Conservation (phyloP, 2,888 invertebrate species). For the Eilema griseolum region DNA sequence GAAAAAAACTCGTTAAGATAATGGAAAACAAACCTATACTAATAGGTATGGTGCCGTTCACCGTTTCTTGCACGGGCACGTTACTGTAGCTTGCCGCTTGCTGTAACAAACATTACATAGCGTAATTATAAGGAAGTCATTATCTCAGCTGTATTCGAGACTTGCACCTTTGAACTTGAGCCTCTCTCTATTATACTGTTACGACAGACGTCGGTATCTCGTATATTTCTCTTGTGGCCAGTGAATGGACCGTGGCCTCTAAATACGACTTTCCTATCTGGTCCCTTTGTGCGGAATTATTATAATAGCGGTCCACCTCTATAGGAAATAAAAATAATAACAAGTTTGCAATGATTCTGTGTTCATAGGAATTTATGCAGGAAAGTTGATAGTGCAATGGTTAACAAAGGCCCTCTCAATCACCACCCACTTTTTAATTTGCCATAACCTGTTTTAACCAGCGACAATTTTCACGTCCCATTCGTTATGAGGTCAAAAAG, state of each 20-base stretch:
- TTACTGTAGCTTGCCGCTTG: slow-evolving; percentile 70
- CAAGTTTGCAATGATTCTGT: slow-evolving; percentile 19
- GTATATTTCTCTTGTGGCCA: slow-evolving; percentile 24
- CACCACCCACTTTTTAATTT: too few relatives aligned
- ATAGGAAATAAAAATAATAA: slow-evolving; percentile 39
- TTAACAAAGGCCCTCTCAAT: too few relatives aligned
- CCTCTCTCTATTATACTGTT: too few relatives aligned
- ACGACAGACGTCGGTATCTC: too few relatives aligned
- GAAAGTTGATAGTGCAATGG: slow-evolving; percentile 9
- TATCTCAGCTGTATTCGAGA: too few relatives aligned
- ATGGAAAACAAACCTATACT: background rate
- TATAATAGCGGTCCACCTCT: slow-evolving; percentile 61
- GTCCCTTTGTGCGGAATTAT: slow-evolving; percentile 62
- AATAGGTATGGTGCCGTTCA: slow-evolving; percentile 52
- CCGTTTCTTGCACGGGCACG: slow-evolving; percentile 51
- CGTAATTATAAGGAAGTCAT: too few relatives aligned
- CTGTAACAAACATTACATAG: slow-evolving; percentile 9
- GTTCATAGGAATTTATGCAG: slow-evolving; percentile 17
- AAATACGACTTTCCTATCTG: slow-evolving; percentile 70
- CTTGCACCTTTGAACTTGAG: too few relatives aligned
- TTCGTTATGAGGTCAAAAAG: too few relatives aligned
- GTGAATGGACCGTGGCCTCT: slow-evolving; percentile 73
- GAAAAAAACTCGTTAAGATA: background rate
- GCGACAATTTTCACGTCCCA: too few relatives aligned
- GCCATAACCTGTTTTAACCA: too few relatives aligned